Evolutionary conservation across 2,888 invertebrate species (phyloP).

Genomic region (Dryadula phaetusa): DNA sequence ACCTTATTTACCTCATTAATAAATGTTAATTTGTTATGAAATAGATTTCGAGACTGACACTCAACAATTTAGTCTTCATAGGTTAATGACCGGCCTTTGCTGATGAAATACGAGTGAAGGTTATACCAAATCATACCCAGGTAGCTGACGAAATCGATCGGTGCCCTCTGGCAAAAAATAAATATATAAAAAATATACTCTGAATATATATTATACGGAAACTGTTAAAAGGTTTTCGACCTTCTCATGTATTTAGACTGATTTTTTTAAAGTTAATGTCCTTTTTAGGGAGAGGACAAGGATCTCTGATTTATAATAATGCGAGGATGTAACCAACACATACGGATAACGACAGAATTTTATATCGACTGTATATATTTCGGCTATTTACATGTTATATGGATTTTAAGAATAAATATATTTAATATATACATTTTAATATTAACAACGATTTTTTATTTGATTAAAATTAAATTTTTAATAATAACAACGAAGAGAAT

Average conservation of each 20-base stretch:
- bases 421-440: no score
- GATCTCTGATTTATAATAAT: conserved; percentile 12
- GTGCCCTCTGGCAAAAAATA: conserved; percentile 58
- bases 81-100: conserved; percentile 69
- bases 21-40: conserved; percentile 47
- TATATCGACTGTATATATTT: no score
- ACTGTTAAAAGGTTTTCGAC: conserved; percentile 50
- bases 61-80: conserved; percentile 55
- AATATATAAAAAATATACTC: conserved; percentile 38
- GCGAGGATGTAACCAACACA: no score
- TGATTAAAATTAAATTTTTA: no score
- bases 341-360: not conserved
- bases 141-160: conserved; percentile 57
- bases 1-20: conserved; percentile 44
- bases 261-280: conserved; percentile 40
- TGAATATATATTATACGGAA: conserved; percentile 47
- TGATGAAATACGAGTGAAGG: conserved; percentile 73
- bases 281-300: conserved; percentile 41
- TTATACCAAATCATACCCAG: conserved; percentile 65
- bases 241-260: conserved; percentile 44
- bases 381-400: no score
- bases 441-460: no score
- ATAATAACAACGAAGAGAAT: no score
- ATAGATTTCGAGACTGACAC: conserved; percentile 49
- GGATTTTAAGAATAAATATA: no score